Conservation (phyloP, 2,888 invertebrate genomes). For the Eugnorisma glareosa region DNA sequence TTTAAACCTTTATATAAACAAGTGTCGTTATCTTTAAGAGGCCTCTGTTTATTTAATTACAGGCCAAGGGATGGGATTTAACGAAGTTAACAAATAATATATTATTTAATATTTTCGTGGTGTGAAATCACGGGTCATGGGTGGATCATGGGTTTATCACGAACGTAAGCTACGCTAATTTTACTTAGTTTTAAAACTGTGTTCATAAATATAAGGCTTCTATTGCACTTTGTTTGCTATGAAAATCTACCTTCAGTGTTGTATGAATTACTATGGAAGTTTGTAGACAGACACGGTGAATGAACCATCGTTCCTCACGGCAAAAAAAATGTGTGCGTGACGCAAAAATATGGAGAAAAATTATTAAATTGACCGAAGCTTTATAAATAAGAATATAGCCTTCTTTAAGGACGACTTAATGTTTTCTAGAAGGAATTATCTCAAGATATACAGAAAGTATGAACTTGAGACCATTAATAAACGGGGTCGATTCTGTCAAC, state of each 20-base stretch:
- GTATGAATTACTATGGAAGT: background rate
- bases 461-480: background rate
- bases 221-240: background rate
- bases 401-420: background rate
- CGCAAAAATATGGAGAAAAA: background rate
- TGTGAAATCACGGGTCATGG: no score
- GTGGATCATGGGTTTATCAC: no score
- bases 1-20: constrained; percentile 13
- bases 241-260: background rate
- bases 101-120: background rate
- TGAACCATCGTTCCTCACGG: background rate
- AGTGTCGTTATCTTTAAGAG: constrained; percentile 34
- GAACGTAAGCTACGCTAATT: background rate
- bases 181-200: background rate
- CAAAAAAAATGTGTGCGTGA: background rate
- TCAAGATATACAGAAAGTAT: background rate
- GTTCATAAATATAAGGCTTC: background rate
- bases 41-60: constrained; percentile 42
- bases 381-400: background rate
- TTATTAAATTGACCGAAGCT: background rate
- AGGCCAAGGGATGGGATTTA: constrained; percentile 1
- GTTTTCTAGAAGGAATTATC: background rate
- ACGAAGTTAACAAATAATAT: background rate
- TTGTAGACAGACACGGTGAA: background rate
- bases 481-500: background rate